Evolutionary conservation across 2,113 vertebrate genomes (phyloP).

Genomic region (Cacatua alba): DNA sequence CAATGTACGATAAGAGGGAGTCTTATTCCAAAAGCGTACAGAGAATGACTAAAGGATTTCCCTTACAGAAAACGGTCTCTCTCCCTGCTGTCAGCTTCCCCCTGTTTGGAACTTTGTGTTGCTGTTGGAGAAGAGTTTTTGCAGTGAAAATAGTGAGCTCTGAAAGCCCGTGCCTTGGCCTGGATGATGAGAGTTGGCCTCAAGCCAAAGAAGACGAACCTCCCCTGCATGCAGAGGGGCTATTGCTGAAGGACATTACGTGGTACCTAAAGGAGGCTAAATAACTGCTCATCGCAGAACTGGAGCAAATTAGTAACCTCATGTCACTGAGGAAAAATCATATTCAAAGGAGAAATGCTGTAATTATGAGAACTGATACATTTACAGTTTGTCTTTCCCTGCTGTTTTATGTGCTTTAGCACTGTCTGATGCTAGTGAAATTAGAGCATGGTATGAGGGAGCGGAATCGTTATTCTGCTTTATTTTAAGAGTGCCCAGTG

Average conservation of each 20-base stretch:
- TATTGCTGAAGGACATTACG: background rate
- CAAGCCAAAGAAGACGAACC: background rate
- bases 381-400: background rate
- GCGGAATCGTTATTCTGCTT: background rate
- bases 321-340: background rate
- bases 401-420: background rate
- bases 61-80: background rate
- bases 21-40: fast-evolving
- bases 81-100: background rate
- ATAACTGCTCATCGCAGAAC: background rate
- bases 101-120: background rate
- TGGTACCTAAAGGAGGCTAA: background rate
- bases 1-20: background rate
- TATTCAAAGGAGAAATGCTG: background rate
- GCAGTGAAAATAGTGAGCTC: background rate
- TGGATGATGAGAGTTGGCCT: background rate
- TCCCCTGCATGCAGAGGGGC: background rate
- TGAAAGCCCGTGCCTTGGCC: background rate
- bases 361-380: background rate
- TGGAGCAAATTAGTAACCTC: conserved; percentile 7
- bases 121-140: background rate
- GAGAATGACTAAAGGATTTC: background rate
- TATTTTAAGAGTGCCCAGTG: background rate
- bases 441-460: background rate
- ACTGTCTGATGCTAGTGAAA: background rate